A percentile compares a stretch with the other conserved stretches of the same genome.
Conservation (phyloP, 2,888 invertebrate species). For the Pemphredon lugubris region DNA sequence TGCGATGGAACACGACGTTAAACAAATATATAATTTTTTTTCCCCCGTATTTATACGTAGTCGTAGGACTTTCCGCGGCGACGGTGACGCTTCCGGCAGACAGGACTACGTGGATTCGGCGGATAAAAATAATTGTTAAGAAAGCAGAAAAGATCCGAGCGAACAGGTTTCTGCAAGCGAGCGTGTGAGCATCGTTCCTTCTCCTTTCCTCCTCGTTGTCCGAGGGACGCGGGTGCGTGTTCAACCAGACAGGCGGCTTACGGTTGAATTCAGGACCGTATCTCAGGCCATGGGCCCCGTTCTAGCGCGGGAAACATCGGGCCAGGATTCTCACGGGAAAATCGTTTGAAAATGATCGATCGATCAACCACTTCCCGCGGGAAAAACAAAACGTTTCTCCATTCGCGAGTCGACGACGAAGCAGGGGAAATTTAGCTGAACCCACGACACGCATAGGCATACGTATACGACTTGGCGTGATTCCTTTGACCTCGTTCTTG, state of each 20-base stretch:
- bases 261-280: constrained; percentile 71
- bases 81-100: background rate
- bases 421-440: too few species aligned
- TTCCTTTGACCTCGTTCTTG: background rate
- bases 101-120: constrained; percentile 27
- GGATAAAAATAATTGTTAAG: constrained; percentile 70
- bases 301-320: constrained; percentile 3
- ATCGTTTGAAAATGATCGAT: constrained; percentile 3
- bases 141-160: constrained; percentile 74
- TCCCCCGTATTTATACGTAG: background rate
- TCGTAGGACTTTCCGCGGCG: background rate
- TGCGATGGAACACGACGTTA: background rate
- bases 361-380: too few species aligned
- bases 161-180: constrained; percentile 78
- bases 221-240: constrained; percentile 68
- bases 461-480: too few species aligned
- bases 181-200: constrained; percentile 53
- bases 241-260: constrained; percentile 75
- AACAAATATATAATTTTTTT: background rate
- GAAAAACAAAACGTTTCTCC: too few species aligned
- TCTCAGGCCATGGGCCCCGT: constrained; percentile 15
- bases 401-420: too few species aligned
- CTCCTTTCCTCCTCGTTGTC: constrained; percentile 55
- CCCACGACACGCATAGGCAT: too few species aligned
- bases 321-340: too few species aligned